Base-by-base conservation (phyloP, 2,888 invertebrate species). In the Polyploca ridens region DNA sequence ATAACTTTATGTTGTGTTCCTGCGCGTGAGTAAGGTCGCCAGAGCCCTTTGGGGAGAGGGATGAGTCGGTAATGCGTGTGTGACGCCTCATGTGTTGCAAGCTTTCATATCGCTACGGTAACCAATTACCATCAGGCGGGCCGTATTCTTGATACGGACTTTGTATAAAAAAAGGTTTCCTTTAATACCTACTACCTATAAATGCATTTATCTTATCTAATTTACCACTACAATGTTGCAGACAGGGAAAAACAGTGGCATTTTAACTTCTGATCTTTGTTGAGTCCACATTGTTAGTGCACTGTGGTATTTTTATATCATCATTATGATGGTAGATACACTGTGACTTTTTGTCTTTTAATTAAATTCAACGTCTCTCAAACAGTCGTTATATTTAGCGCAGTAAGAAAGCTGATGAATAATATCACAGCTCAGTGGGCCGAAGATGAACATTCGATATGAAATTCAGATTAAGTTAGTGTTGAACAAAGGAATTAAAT, bases 401-500 rank as follows among this genome's bases (percentile, higher is more conserved):
- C 16, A 54, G 54, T 54, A 54, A 54, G 54, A 16, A 54, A 54
- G 54, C 54, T 54, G 54, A 54, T 54, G 54, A 54, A 54, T 54
- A 54, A 54, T 54, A 54, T 54, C 54, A 54, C 54, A 54, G 54
- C 19, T 54, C 54, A 54, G 54, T 54, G 54, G 54, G 54, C 54
- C 16, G 16, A 61, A 62, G 66, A 70, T 72, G 65, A 74, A 66
- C 66, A 68, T 70, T 74, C 63, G 38, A 63, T 66, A 67, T 72
- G 66, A 70, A 74, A 72, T 69, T 68, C 49, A 63, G 58, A 76
- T 74, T 64, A 76, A 66, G 67, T 69, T 64, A 69, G 72, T 67
- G 66, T 71, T 66, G 64, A 76, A 74, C 77, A 74, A 74, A 72
- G 66, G 63, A 66, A 70, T 74, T 70, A 72, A 69, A 75, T 74